Percentiles rank a stretch among this genome's conserved stretches.
Conservation (phyloP, 2,113 vertebrate genomes). For the Naja naja region DNA sequence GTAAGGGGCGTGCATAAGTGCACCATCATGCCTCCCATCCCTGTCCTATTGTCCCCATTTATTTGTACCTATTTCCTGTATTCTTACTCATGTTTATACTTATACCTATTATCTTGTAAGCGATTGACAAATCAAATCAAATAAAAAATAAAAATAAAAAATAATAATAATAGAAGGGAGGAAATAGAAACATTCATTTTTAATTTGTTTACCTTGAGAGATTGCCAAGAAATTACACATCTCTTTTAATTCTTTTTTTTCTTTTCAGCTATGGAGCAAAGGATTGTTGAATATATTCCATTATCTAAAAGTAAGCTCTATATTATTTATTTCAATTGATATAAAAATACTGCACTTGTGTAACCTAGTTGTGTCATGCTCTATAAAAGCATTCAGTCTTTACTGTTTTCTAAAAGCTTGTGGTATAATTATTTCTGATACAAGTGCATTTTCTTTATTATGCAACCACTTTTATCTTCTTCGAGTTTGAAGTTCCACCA, state of each 20-base stretch:
- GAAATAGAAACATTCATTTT: slow-evolving; percentile 70
- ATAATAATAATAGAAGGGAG: background rate
- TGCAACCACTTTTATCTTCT: slow-evolving; percentile 58
- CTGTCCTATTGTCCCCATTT: too few relatives aligned
- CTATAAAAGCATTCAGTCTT: slow-evolving; percentile 58
- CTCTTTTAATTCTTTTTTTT: slow-evolving; percentile 70
- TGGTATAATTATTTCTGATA: slow-evolving; percentile 71
- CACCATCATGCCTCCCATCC: too few relatives aligned
- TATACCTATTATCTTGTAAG: too few relatives aligned
- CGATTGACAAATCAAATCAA: too few relatives aligned
- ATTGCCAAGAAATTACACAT: slow-evolving; percentile 75
- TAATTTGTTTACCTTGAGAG: slow-evolving; percentile 81
- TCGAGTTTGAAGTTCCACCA: slow-evolving; percentile 54
- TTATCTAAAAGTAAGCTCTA: slow-evolving; percentile 59
- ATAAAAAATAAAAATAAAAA: too few relatives aligned
- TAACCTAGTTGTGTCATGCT: slow-evolving; percentile 58
- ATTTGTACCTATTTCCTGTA: too few relatives aligned
- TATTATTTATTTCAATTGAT: slow-evolving; percentile 72
- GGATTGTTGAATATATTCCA: slow-evolving; percentile 72
- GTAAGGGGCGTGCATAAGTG: too few relatives aligned
- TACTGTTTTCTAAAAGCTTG: slow-evolving; percentile 60
- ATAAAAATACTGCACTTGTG: slow-evolving; percentile 63
- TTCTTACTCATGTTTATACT: too few relatives aligned
- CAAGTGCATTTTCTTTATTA: slow-evolving; percentile 65
- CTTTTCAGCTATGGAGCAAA: slow-evolving; percentile 76